Base-by-base conservation (phyloP, 2,888 invertebrate species). In the Amphipoea oculea region DNA sequence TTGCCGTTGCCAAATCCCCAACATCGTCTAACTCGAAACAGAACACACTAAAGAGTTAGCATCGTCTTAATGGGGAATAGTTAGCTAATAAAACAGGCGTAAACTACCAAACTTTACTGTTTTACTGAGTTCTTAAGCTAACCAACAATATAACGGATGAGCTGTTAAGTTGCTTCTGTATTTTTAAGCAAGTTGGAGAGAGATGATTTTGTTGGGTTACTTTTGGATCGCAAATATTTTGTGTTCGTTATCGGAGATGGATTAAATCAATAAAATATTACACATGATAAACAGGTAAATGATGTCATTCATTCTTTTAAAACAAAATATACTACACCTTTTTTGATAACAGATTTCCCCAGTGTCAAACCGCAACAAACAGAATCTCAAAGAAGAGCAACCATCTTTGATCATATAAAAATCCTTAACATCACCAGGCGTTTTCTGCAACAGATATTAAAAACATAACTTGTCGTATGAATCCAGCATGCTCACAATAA, bases 41-140 rank as follows among this genome's bases (percentile, higher is more conserved):
- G 29, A 76, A 73, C 48, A 73, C n/a, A 36, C 42, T 23, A 14
- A 23, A 70, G 65, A 65, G 54, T 69, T 74, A 65, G 67, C 57
- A 40, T 65, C 45, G 51, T 48, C 63, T 84, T 76, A 69, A 81
- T 67, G 51, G 62, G 68, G 74, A 78, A 78, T 81, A 79, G 69
- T 79, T 84, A 77, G 48, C 40, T 84, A 79, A 81, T 87, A 84
- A 85, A 87, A 76, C 77, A 51, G 72, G 76, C 65, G 62, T 79
- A 78, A 86, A 84, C 76, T 82, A 82, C 67, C 67, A 36, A 85
- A 79, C 75, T 82, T 80, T 76, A 86, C 71, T 68, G 74, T 81
- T 78, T 63, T 69, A 63, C 7, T 5, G 51, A 77, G 71, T 73
- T 68, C 72, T 73, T 73, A 77, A 85, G 77, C 67, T 73, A 60